Percentiles rank a stretch among this genome's conserved stretches.
Evolutionary conservation across 2,888 invertebrate species (phyloP).

Genomic region (Amiota minor): DNA sequence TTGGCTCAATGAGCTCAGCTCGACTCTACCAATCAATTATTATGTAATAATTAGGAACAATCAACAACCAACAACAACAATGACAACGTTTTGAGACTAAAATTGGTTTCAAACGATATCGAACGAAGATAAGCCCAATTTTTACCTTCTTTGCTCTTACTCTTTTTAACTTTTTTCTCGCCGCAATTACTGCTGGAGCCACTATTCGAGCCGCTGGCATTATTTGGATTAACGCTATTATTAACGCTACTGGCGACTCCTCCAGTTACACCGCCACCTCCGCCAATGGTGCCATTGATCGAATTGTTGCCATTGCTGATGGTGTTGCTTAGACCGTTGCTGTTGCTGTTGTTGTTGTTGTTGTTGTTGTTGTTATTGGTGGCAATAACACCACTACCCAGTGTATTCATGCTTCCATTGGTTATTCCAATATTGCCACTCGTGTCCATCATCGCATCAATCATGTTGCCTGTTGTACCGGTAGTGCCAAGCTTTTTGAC

Average conservation of each 20-base stretch:
- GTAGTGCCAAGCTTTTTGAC: constrained; percentile 10
- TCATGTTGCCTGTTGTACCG: constrained; percentile 36
- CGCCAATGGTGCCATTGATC: constrained; percentile 9
- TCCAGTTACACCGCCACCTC: constrained; percentile 42
- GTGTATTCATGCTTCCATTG: background rate
- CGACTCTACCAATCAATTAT: background rate
- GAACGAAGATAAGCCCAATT: constrained; percentile 59
- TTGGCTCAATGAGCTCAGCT: too few relatives aligned
- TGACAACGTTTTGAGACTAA: constrained; percentile 54
- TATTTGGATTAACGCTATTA: constrained; percentile 49
- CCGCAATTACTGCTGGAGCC: constrained; percentile 66
- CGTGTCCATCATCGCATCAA: constrained; percentile 35
- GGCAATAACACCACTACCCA: background rate
- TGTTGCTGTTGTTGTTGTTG: background rate
- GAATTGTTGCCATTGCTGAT: background rate
- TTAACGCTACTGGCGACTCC: constrained; percentile 42
- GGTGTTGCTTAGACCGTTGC: background rate
- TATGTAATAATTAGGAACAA: constrained; percentile 9
- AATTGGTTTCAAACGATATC: constrained; percentile 55
- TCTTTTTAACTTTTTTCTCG: constrained; percentile 74
- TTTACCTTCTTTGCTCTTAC: constrained; percentile 74
- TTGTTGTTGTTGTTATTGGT: background rate
- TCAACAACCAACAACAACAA: constrained; percentile 36
- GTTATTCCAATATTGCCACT: background rate
- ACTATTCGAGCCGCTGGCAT: constrained; percentile 30